phyloP scores from a whole-genome alignment of 1,140 invertebrate species.

The Brachionus calyciflorus region DNA sequence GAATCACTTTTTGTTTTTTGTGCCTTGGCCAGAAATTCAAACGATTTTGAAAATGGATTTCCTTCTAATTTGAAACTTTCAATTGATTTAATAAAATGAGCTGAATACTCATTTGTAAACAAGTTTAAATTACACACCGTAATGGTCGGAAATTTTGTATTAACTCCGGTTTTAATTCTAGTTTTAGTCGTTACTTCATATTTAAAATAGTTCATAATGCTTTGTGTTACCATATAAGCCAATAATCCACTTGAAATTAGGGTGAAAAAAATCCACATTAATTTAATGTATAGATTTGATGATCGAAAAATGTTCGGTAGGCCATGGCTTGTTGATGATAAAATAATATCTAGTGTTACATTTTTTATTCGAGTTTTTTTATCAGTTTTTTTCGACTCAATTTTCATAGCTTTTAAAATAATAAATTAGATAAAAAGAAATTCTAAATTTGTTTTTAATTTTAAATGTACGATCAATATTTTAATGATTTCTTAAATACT shows the following conservation, averaged over 20 bases:
- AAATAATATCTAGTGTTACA: background rate
- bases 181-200: conserved; percentile 6
- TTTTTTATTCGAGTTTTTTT: background rate
- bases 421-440: too few species aligned
- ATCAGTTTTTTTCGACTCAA: background rate
- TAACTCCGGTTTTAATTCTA: background rate
- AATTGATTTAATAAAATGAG: background rate
- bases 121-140: background rate
- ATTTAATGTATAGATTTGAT: background rate
- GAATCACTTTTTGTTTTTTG: background rate
- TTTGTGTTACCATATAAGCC: too few species aligned
- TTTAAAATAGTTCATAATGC: too few species aligned
- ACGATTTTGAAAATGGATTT: background rate
- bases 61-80: background rate
- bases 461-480: too few species aligned
- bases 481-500: too few species aligned
- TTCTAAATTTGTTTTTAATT: too few species aligned
- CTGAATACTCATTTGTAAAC: conserved; percentile 11
- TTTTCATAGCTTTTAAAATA: too few species aligned
- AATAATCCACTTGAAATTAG: too few species aligned
- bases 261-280: too few species aligned
- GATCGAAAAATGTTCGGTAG: background rate
- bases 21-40: too few species aligned
- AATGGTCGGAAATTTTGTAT: background rate
- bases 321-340: background rate